phyloP scores from a whole-genome alignment of 2,113 vertebrate genomes.

The Oreochromis spilurus region DNA sequence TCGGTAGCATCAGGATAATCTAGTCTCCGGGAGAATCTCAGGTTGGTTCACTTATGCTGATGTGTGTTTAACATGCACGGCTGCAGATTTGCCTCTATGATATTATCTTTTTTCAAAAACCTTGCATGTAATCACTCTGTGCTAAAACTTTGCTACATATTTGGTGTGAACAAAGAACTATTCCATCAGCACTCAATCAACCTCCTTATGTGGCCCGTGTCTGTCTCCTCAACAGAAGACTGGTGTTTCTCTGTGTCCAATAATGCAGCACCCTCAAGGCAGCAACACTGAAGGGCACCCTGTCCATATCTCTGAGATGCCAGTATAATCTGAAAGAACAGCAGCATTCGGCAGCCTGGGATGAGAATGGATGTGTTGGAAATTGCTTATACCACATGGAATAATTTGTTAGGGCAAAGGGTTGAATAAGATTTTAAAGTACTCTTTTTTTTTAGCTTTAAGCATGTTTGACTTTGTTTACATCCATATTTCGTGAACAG shows the following conservation, averaged over 20 bases:
- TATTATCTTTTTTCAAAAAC: neutral
- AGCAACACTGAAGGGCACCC: neutral
- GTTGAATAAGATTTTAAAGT: neutral
- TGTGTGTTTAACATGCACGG: neutral
- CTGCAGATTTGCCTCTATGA: neutral
- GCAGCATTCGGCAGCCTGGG: neutral
- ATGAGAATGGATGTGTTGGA: neutral
- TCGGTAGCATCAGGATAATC: rapidly evolving
- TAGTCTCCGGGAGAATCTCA: rapidly evolving
- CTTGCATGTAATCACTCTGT: neutral
- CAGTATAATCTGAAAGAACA: neutral
- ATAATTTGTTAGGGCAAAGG: neutral
- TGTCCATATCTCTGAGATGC: neutral
- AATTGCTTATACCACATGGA: neutral
- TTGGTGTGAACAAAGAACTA: neutral
- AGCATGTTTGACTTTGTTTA: neutral
- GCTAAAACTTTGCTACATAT: neutral
- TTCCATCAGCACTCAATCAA: too few relatives aligned
- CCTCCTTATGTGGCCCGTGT: neutral
- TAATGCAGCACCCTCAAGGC: neutral
- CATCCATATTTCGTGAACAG: neutral
- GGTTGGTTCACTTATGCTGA: neutral
- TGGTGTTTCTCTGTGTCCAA: neutral
- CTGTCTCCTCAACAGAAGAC: neutral
- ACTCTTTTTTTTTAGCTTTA: neutral